Conservation (phyloP, 2,888 invertebrate species). For the Leistus spinibarbis region DNA sequence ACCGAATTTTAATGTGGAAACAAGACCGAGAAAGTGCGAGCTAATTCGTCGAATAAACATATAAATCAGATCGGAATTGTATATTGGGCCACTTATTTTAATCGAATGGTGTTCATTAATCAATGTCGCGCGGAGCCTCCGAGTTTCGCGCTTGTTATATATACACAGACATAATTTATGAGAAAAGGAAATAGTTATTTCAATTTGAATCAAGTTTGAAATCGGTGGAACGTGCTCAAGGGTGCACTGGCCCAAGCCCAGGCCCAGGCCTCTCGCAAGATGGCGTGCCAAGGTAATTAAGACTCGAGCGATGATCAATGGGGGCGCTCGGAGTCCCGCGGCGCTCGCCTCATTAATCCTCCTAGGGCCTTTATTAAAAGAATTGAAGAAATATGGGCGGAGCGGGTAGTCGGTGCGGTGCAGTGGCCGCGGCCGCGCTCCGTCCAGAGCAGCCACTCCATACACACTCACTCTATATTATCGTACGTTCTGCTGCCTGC, state of each 20-base stretch:
- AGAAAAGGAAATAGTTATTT: constrained; percentile 56
- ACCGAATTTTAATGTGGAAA: not conserved
- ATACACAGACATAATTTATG: constrained; percentile 55
- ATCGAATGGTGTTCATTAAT: constrained; percentile 56
- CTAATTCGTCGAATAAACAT: constrained; percentile 54
- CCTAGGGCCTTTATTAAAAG: constrained; percentile 59
- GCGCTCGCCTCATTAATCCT: constrained; percentile 57
- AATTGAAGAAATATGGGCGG: constrained; percentile 61
- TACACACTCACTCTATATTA: not conserved
- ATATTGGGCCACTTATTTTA: constrained; percentile 57
- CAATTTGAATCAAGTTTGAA: constrained; percentile 53
- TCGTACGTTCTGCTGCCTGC: not conserved
- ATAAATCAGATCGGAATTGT: constrained; percentile 55
- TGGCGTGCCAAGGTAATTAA: constrained; percentile 53
- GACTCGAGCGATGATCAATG: constrained; percentile 55
- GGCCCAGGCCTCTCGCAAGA: constrained; percentile 42
- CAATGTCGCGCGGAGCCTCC: constrained; percentile 50
- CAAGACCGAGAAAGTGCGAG: constrained; percentile 19
- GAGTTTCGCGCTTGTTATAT: constrained; percentile 53
- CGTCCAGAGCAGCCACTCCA: not conserved
- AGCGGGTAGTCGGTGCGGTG: constrained; percentile 46
- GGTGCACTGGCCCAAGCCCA: constrained; percentile 41
- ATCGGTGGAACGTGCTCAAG: constrained; percentile 54
- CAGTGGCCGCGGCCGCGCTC: not conserved
- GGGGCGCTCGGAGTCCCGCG: constrained; percentile 48